phyloP scores from a whole-genome alignment of 2,797 vertebrate genomes.

The Ciconia nigra region DNA sequence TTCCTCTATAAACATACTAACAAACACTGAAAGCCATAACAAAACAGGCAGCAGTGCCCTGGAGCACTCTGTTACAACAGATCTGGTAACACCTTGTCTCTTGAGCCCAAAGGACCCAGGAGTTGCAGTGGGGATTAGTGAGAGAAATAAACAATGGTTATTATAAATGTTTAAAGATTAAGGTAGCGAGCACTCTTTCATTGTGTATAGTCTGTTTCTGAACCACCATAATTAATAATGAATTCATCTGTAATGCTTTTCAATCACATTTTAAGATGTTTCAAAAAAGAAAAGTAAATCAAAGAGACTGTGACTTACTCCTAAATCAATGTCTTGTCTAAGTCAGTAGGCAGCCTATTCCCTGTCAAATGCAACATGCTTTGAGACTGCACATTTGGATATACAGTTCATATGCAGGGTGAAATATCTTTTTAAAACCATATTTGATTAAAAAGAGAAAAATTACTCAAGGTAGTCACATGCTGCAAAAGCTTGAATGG shows the following conservation, averaged over 20 bases:
- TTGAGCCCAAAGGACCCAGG: not conserved
- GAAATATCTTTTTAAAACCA: not conserved
- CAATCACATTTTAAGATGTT: not conserved
- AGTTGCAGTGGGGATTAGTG: slow-evolving; percentile 20
- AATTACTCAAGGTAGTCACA: not conserved
- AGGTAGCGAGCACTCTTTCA: not conserved
- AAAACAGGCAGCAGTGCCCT: not conserved
- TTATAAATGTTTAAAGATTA: slow-evolving; percentile 44
- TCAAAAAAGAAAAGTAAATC: not conserved
- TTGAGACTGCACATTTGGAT: not conserved
- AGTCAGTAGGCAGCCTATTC: not conserved
- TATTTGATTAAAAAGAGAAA: not conserved
- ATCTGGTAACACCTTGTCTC: not conserved
- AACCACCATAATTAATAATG: not conserved
- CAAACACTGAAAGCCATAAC: not conserved
- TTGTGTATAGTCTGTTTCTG: not conserved
- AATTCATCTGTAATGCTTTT: not conserved
- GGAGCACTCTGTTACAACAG: not conserved
- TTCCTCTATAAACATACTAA: not conserved
- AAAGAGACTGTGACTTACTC: not conserved
- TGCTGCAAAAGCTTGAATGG: not conserved
- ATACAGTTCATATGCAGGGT: not conserved
- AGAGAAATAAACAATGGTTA: slow-evolving; percentile 54
- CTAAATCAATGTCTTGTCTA: not conserved
- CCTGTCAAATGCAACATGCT: not conserved